Evolutionary conservation across 2,113 vertebrate genomes (phyloP).

Genomic region (Dromiciops gliroides): DNA sequence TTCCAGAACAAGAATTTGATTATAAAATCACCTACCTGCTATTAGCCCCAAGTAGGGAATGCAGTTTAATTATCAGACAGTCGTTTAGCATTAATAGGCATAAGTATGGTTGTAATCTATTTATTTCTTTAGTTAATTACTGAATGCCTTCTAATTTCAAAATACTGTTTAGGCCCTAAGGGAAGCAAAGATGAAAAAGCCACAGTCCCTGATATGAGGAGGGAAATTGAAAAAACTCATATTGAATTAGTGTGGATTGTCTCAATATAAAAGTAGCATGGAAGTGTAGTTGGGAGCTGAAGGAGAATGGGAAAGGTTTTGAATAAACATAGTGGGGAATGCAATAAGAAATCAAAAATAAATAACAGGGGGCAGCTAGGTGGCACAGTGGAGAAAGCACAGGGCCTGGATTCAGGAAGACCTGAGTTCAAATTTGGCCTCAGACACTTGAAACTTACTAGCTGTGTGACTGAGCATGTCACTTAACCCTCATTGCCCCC

Average conservation of each 20-base stretch:
- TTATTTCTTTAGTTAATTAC: neutral
- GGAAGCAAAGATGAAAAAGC: neutral
- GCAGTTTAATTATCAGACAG: neutral
- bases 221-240: neutral
- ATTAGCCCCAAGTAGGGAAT: neutral
- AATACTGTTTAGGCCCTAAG: neutral
- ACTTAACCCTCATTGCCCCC: too few relatives aligned
- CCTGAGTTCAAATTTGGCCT: too few relatives aligned
- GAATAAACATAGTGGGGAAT: neutral
- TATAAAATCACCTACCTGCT: neutral
- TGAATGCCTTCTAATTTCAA: neutral
- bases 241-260: neutral
- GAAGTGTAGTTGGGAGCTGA: neutral
- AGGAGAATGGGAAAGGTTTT: neutral
- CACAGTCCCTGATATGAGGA: neutral
- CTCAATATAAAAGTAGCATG: neutral
- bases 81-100: neutral
- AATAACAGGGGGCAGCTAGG: too few relatives aligned
- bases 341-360: neutral
- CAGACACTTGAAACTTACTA: too few relatives aligned
- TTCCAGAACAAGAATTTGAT: neutral
- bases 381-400: too few relatives aligned
- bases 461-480: too few relatives aligned
- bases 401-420: too few relatives aligned
- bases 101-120: neutral